Evolutionary conservation across 2,797 vertebrate species (phyloP), one percentile per base, ranked within the genome.

Genomic region (Melanotaenia parkinsoni): DNA sequence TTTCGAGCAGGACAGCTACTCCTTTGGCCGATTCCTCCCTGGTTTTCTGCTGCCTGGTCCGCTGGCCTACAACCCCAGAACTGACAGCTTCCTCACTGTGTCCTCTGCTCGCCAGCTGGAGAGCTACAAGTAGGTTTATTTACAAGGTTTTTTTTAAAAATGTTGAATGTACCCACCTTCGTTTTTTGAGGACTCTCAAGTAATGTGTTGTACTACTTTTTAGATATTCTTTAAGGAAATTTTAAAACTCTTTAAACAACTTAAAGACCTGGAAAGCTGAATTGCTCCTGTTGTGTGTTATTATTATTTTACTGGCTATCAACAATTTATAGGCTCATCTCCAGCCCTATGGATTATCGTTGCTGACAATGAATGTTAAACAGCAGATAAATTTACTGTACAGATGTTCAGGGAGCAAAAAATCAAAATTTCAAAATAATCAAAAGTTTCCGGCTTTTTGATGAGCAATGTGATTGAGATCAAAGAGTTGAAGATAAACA

Each of bases 1-100:
- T 79, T 99, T 99, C 79, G 98, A 99, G 84, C 98, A 99, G 93
- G 98, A 99, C 91, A 99, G 96, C 83, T 99, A 96, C 7, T 95
- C 96, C 32, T 99, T 98, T 67, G 97, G 97, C 18, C 90, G 97
- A 18, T 99, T 97, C 85, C 94, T 99, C n/a, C 97, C 98, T 0
- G 97, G 96, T 7, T 99, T 96, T 88, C 94, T 99, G 81, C 92
- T 99, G 67, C 97, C 97, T 0, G 97, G 98, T 30, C 97, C 98
- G 0, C 88, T 99, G 70, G 81, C 93, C 59, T 99, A 99, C 93
- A 97, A 96, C 84, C 78, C 93, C 64, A 95, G 96, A 47, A 97
- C 96, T 0, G 98, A 99, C 89, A 96, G 95, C 81, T 99, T 99
- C 90, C 94, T 99, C 86, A 99, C 97, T 0, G 95, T 98, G 57